Conservation (phyloP, 2,113 vertebrate species). For the Rhynchopsitta pachyrhyncha region DNA sequence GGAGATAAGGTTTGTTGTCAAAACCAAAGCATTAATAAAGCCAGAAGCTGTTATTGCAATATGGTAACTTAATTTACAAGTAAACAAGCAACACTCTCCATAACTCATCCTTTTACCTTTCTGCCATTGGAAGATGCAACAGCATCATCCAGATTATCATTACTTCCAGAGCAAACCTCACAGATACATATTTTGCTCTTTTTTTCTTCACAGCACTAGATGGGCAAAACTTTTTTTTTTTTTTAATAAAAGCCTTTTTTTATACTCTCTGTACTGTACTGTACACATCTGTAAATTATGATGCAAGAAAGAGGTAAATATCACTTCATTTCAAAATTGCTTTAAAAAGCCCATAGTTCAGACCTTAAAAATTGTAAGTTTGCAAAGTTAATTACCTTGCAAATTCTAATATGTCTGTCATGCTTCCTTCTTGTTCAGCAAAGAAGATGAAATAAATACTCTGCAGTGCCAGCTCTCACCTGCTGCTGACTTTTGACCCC, state of each 20-base stretch:
- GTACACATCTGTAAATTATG: background rate
- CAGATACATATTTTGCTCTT: background rate
- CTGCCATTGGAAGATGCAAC: background rate
- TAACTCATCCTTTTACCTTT: background rate
- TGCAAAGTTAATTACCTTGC: background rate
- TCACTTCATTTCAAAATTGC: background rate
- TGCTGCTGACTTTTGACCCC: background rate
- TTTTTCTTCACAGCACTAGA: background rate
- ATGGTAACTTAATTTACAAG: background rate
- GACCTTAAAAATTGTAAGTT: background rate
- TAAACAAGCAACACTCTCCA: background rate
- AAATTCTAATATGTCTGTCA: background rate
- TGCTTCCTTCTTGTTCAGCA: background rate
- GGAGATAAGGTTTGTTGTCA: background rate
- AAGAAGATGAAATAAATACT: background rate
- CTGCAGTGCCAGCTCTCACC: background rate
- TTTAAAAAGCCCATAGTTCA: background rate
- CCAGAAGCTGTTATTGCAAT: background rate
- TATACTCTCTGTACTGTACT: background rate
- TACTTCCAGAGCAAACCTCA: background rate
- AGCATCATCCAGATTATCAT: background rate
- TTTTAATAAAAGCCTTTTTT: background rate
- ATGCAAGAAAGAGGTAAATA: background rate
- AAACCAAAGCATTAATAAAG: background rate
- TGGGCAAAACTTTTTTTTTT: background rate